Percentiles rank a stretch among this genome's conserved stretches.
Conservation (phyloP, 2,797 vertebrate species). For the Protosalanx chinensis region DNA sequence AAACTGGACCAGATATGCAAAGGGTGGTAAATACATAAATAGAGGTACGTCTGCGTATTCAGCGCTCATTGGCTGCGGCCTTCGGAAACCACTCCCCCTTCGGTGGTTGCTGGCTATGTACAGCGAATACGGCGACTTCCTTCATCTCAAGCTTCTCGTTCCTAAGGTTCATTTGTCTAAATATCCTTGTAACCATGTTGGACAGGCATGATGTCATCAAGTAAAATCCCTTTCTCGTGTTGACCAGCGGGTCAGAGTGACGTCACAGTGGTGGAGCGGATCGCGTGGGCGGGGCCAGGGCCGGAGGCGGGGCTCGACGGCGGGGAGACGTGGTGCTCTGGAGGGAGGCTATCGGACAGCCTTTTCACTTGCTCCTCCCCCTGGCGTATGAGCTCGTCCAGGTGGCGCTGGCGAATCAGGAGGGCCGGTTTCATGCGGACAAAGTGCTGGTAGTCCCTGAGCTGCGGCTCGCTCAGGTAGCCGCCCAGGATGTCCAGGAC, state of each 20-base stretch:
- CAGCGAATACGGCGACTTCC: background rate
- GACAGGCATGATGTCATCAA: background rate
- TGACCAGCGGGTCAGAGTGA: constrained; percentile 72
- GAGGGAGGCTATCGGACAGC: constrained; percentile 80
- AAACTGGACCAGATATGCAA: background rate
- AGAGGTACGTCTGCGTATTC: background rate
- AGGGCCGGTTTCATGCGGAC: constrained; percentile 87
- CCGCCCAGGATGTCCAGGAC: constrained; percentile 83
- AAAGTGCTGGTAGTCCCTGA: constrained; percentile 83
- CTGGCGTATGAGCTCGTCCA: constrained; percentile 88
- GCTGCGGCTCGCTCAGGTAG: constrained; percentile 78
- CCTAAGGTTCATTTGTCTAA: background rate
- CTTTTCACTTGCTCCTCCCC: constrained; percentile 84
- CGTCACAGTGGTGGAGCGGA: constrained; percentile 65
- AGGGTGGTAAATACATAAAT: constrained; percentile 14
- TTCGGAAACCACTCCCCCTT: constrained; percentile 38
- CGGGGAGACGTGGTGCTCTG: constrained; percentile 58
- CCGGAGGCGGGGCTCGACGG: constrained; percentile 5
- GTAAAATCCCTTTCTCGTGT: constrained; percentile 7
- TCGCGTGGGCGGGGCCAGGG: constrained; percentile 18
- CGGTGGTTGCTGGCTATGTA: background rate
- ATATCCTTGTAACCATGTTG: background rate
- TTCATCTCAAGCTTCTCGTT: constrained; percentile 1
- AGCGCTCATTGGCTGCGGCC: constrained; percentile 25
- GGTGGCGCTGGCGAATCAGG: constrained; percentile 87